Conservation (phyloP, 2,797 vertebrate species). For the Spheniscus humboldti region DNA sequence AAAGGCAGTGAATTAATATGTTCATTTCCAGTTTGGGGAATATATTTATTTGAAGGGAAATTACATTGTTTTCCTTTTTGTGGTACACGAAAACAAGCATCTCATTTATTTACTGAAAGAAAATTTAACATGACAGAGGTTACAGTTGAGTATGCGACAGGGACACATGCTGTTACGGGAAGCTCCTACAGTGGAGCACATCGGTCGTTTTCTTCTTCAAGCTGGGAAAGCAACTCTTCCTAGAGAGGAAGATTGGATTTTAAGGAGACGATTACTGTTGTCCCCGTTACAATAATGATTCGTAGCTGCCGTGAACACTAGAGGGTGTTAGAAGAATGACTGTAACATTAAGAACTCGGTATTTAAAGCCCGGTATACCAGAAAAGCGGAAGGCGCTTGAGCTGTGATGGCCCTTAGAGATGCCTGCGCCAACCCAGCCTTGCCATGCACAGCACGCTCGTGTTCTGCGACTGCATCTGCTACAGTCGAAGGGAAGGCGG, state of each 20-base stretch:
- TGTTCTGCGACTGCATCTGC: fast-evolving
- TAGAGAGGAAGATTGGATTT: neutral
- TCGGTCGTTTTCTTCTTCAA: neutral
- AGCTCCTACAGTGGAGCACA: neutral
- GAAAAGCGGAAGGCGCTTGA: neutral
- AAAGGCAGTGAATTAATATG: neutral
- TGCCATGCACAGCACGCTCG: fast-evolving
- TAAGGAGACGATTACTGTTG: fast-evolving
- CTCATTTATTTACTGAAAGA: neutral
- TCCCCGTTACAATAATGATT: fast-evolving
- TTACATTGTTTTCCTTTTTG: neutral
- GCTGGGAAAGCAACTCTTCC: neutral
- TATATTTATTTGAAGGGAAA: neutral
- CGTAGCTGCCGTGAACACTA: neutral
- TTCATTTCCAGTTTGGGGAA: neutral
- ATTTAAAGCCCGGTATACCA: fast-evolving
- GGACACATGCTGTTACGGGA: no score
- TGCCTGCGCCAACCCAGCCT: no score
- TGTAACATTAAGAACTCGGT: fast-evolving
- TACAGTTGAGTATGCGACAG: fast-evolving
- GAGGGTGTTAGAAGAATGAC: neutral
- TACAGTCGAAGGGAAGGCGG: neutral
- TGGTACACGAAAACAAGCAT: neutral
- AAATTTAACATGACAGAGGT: neutral
- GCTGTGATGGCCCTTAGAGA: neutral